Conservation (phyloP, 2,888 invertebrate species). For the Lordiphosa fenestrarum region DNA sequence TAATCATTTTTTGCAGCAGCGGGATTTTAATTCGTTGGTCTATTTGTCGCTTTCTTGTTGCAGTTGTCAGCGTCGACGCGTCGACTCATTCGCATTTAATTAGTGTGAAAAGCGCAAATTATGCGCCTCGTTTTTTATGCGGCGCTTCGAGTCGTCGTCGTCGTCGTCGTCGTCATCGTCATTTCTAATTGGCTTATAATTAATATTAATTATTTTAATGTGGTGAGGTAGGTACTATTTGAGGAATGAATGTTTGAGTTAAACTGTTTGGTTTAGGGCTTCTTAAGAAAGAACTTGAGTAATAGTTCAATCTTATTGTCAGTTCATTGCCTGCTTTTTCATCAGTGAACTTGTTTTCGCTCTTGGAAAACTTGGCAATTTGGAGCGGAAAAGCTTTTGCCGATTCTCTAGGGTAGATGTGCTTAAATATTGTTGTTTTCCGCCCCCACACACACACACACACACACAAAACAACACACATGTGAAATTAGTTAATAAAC, state of each 20-base stretch:
- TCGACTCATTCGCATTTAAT: slow-evolving; percentile 70
- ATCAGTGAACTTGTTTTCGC: background rate
- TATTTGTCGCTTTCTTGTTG: slow-evolving; percentile 13
- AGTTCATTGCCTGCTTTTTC: slow-evolving; percentile 18
- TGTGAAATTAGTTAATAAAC: slow-evolving; percentile 54
- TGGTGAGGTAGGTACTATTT: slow-evolving; percentile 36
- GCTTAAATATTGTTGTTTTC: slow-evolving; percentile 20
- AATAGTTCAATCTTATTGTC: slow-evolving; percentile 35
- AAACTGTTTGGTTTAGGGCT: slow-evolving; percentile 1
- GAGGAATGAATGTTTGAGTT: slow-evolving; percentile 27
- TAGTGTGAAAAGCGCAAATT: slow-evolving; percentile 76
- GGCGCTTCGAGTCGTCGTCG: slow-evolving; percentile 21
- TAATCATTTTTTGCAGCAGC: slow-evolving; percentile 65
- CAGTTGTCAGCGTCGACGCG: slow-evolving; percentile 48
- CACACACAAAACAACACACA: background rate
- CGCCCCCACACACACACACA: background rate
- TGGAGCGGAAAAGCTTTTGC: no score
- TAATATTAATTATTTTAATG: slow-evolving; percentile 59
- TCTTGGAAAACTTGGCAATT: no score
- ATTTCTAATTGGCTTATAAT: slow-evolving; percentile 68
- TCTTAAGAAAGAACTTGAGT: slow-evolving; percentile 11
- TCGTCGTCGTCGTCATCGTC: slow-evolving; percentile 24
- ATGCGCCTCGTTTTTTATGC: slow-evolving; percentile 42
- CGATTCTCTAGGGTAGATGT: slow-evolving; percentile 21
- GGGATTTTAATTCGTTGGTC: slow-evolving; percentile 51